Percentiles rank a stretch among this genome's conserved stretches.
Evolutionary conservation across 2,113 vertebrate species (phyloP).

Genomic region (Neogale vison): DNA sequence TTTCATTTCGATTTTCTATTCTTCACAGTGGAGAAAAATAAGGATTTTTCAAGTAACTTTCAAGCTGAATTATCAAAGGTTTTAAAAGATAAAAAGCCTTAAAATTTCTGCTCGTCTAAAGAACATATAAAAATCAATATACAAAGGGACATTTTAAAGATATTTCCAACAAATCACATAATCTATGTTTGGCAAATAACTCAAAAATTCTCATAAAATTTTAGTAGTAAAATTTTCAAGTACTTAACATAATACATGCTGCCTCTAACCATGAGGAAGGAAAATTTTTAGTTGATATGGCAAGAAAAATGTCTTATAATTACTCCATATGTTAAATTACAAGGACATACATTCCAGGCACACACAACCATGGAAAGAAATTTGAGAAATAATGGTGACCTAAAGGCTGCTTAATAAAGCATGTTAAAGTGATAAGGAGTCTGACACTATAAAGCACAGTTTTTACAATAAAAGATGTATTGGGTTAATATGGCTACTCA

Average conservation of each 20-base stretch:
- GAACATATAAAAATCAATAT: slow-evolving; percentile 67
- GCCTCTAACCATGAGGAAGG: slow-evolving; percentile 87
- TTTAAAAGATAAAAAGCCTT: slow-evolving; percentile 72
- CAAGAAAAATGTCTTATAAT: slow-evolving; percentile 89
- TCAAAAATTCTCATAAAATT: slow-evolving; percentile 65
- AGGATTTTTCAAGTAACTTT: slow-evolving; percentile 85
- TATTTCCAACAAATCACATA: slow-evolving; percentile 72
- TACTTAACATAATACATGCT: slow-evolving; percentile 65
- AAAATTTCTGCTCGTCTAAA: slow-evolving; percentile 73
- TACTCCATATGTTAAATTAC: slow-evolving; percentile 87
- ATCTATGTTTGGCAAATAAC: slow-evolving; percentile 66
- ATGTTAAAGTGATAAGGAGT: slow-evolving; percentile 95
- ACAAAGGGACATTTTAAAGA: slow-evolving; percentile 78
- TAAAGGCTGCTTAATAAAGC: slow-evolving; percentile 99
- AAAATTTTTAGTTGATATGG: slow-evolving; percentile 91
- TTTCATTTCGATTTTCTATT: slow-evolving; percentile 87
- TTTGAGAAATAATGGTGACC: slow-evolving; percentile 97
- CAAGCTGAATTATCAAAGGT: slow-evolving; percentile 84
- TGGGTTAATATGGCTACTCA: slow-evolving; percentile 98
- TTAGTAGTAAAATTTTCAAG: slow-evolving; percentile 59
- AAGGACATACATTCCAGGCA: slow-evolving; percentile 89
- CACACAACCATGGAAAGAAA: slow-evolving; percentile 91
- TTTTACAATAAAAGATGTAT: slow-evolving; percentile 99
- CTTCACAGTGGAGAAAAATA: slow-evolving; percentile 76
- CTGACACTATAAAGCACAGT: slow-evolving; percentile 96